Evolutionary conservation across 2,113 vertebrate genomes (phyloP).

Genomic region (Phoenicopterus ruber): DNA sequence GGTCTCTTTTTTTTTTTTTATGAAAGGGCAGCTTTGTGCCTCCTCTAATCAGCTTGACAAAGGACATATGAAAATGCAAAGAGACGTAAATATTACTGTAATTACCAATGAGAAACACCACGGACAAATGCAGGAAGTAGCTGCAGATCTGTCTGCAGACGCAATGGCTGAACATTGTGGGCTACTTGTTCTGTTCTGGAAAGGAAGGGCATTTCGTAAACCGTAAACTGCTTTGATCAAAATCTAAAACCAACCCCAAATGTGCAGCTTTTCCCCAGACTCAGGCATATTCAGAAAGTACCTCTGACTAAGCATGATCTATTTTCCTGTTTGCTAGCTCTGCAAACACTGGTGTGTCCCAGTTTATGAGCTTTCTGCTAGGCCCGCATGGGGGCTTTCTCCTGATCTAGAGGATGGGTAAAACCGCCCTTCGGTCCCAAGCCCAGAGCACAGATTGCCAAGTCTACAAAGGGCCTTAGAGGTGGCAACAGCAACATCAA

Average conservation of each 20-base stretch:
- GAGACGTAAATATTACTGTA: slow-evolving; percentile 35
- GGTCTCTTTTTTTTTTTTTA: not conserved
- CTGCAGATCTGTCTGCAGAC: not conserved
- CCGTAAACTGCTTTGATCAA: not conserved
- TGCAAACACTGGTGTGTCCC: not conserved
- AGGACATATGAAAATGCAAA: slow-evolving; percentile 38
- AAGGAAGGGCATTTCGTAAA: not conserved
- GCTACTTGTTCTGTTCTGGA: not conserved
- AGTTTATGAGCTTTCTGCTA: not conserved
- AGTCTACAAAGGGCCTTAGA: not conserved
- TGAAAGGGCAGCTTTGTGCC: slow-evolving; percentile 54
- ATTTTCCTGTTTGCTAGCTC: not conserved
- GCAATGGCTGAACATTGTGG: not conserved
- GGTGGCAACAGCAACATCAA: slow-evolving; percentile 1
- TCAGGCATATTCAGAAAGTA: not conserved
- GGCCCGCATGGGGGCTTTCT: not conserved
- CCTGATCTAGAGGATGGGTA: not conserved
- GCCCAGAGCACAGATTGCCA: not conserved
- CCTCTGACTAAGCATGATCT: not conserved
- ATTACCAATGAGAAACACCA: slow-evolving; percentile 33
- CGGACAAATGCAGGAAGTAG: not conserved
- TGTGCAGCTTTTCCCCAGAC: not conserved
- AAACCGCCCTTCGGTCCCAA: not conserved
- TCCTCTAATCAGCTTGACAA: slow-evolving; percentile 58
- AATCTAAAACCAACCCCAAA: not conserved